A percentile compares a stretch with the other conserved stretches of the same genome.
These are phyloP conservation scores for Malacosoma neustria DNA, from an alignment of 2,888 invertebrate species.

Conservation along the genomic window DNA sequence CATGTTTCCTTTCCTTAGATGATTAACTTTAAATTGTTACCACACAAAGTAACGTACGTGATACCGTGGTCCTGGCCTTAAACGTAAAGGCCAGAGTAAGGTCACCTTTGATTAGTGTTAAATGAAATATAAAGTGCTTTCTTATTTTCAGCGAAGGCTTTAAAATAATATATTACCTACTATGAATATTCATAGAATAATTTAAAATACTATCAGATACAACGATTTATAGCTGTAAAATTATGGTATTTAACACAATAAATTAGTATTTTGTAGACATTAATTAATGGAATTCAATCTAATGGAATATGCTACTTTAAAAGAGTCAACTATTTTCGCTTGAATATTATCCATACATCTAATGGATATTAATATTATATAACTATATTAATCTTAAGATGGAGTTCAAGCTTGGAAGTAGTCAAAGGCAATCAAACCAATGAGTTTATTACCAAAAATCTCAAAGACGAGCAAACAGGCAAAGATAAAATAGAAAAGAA, in stretches of 20 bases:
- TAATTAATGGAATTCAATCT: too few relatives aligned
- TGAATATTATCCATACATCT: too few relatives aligned
- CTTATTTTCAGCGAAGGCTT: not conserved
- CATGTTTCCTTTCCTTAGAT: not conserved
- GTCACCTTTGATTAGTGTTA: conserved; percentile 26
- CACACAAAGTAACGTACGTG: conserved; percentile 6
- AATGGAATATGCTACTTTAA: too few relatives aligned
- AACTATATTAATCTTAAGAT: too few relatives aligned
- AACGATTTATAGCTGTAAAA: not conserved
- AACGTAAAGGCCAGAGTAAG: conserved; percentile 38
- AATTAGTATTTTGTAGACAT: too few relatives aligned
- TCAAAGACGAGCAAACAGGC: too few relatives aligned
- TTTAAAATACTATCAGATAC: not conserved
- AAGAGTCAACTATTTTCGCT: too few relatives aligned
- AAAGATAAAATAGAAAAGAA: too few relatives aligned
- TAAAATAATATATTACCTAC: not conserved
- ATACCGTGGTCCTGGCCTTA: conserved; percentile 26
- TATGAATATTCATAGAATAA: not conserved
- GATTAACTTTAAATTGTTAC: not conserved
- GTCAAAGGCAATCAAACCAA: too few relatives aligned
- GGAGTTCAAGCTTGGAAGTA: too few relatives aligned
- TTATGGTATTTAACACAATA: not conserved
- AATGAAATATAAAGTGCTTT: conserved; percentile 16
- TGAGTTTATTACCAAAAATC: too few relatives aligned
- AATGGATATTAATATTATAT: too few relatives aligned